phyloP scores from a whole-genome alignment of 2,113 vertebrate genomes.

The Pyrgilauda ruficollis region DNA sequence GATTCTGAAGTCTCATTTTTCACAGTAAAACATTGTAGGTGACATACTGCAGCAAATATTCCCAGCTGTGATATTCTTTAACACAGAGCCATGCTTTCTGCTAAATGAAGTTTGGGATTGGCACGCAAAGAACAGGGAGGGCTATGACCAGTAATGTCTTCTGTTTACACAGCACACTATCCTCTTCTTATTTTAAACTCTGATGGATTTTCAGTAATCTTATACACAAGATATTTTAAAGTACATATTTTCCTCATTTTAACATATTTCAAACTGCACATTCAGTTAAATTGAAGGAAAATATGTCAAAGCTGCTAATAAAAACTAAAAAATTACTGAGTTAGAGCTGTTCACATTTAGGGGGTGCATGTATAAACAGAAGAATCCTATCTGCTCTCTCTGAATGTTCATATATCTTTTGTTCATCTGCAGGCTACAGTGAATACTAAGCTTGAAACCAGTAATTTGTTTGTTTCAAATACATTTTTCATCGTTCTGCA shows the following conservation, averaged over 20 bases:
- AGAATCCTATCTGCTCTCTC: background rate
- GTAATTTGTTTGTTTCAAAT: conserved; percentile 2
- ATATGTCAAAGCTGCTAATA: conserved; percentile 23
- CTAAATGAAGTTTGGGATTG: background rate
- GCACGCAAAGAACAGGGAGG: background rate
- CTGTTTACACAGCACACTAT: background rate
- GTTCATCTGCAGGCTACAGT: background rate
- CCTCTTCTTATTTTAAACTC: background rate
- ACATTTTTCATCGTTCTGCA: background rate
- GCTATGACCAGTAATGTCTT: background rate
- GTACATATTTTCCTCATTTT: background rate
- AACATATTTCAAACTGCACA: background rate
- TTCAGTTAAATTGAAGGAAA: conserved; percentile 27
- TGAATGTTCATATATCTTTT: background rate
- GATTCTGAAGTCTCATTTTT: background rate
- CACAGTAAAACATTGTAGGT: background rate
- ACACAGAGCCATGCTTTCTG: background rate
- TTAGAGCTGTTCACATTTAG: background rate
- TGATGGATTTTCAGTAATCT: background rate
- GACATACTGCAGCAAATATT: background rate
- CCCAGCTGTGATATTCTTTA: background rate
- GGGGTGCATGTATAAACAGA: background rate
- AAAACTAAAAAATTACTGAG: conserved; percentile 8
- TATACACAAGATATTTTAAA: background rate
- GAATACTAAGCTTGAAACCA: conserved; percentile 1